Evolutionary conservation across 2,113 vertebrate species (phyloP).

Genomic region (Entelurus aequoreus): DNA sequence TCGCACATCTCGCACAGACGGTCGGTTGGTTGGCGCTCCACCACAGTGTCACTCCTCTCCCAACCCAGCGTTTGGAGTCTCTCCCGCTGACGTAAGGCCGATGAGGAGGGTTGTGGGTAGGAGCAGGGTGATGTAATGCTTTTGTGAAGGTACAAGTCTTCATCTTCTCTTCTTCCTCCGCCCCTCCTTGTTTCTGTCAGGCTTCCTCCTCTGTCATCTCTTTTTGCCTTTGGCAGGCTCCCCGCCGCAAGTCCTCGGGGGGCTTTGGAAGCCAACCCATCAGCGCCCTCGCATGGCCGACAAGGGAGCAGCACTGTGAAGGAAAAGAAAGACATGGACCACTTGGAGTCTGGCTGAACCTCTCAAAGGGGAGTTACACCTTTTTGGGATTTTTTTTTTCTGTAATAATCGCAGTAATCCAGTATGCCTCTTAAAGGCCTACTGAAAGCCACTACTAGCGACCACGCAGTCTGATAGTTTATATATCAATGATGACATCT

Average conservation of each 20-base stretch:
- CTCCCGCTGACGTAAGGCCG: slow-evolving; percentile 59
- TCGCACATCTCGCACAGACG: slow-evolving; percentile 17
- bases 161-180: slow-evolving; percentile 42
- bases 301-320: slow-evolving; percentile 22
- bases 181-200: slow-evolving; percentile 33
- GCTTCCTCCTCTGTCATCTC: slow-evolving; percentile 26
- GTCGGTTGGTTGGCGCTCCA: slow-evolving; percentile 46
- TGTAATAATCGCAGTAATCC: no score
- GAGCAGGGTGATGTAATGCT: slow-evolving; percentile 66
- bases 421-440: no score
- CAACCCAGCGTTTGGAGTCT: slow-evolving; percentile 51
- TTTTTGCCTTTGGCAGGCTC: slow-evolving; percentile 52
- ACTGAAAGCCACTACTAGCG: no score
- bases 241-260: slow-evolving; percentile 49
- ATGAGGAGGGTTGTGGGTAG: slow-evolving; percentile 50
- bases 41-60: slow-evolving; percentile 50
- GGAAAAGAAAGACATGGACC: neutral
- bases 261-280: slow-evolving; percentile 54
- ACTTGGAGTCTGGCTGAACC: neutral
- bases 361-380: no score
- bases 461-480: no score
- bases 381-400: no score
- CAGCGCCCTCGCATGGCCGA: slow-evolving; percentile 56
- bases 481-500: no score
- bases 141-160: slow-evolving; percentile 57